Evolutionary conservation across 1,140 invertebrate genomes (phyloP).

Genomic region (Cotesia typhae): DNA sequence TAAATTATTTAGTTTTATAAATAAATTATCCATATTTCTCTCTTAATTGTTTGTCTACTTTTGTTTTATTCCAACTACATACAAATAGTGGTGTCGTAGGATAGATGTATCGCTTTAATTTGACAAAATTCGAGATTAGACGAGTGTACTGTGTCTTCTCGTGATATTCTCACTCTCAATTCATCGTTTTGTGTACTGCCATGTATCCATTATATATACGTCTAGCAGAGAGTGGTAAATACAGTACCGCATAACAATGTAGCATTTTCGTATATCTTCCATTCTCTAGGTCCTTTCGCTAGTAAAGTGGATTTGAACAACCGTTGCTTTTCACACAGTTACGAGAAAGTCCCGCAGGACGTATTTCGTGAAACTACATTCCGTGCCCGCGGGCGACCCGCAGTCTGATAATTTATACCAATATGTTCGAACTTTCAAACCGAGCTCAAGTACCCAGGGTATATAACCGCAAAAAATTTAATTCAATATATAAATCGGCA

Average conservation of each 20-base stretch:
- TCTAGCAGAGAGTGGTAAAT: background rate
- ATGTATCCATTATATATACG: background rate
- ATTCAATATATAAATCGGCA: conserved; percentile 3
- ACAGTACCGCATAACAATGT: conserved; percentile 9
- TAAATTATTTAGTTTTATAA: too few relatives aligned
- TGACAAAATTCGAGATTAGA: conserved; percentile 16
- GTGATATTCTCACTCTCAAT: background rate
- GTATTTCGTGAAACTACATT: conserved; percentile 15
- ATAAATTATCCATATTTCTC: too few relatives aligned
- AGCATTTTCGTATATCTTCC: conserved; percentile 14
- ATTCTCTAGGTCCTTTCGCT: conserved; percentile 12
- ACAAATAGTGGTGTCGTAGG: too few relatives aligned
- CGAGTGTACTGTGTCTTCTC: conserved; percentile 8
- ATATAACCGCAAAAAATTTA: conserved; percentile 1
- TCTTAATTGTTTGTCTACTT: too few relatives aligned
- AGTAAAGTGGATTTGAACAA: conserved; percentile 20
- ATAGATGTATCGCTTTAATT: background rate
- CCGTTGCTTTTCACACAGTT: conserved; percentile 10
- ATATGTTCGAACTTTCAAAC: background rate
- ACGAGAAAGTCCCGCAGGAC: conserved; percentile 20
- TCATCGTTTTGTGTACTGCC: background rate
- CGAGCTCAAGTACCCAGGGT: background rate
- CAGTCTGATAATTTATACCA: conserved; percentile 7
- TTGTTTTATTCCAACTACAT: too few relatives aligned
- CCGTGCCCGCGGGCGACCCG: background rate